These are phyloP conservation scores for Nebria brevicollis DNA, from an alignment of 2,888 invertebrate genomes.

Conservation along the genomic window DNA sequence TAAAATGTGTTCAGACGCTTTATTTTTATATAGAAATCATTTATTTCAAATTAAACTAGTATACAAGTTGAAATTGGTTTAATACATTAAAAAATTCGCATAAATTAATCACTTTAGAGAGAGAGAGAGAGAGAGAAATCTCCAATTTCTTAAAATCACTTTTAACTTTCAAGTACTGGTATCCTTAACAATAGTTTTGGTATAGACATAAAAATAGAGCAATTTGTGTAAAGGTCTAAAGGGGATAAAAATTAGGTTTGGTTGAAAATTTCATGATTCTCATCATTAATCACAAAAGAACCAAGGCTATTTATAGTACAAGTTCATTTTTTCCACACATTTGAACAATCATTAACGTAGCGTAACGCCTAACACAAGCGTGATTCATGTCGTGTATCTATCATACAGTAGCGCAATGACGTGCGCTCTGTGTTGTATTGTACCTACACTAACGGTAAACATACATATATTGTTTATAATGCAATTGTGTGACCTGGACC, in stretches of 20 bases:
- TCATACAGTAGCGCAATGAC: background rate
- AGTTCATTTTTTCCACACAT: background rate
- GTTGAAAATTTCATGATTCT: background rate
- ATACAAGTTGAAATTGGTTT: no score
- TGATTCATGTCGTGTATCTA: background rate
- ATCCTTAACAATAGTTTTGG: background rate
- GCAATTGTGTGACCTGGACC: background rate
- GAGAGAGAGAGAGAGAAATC: no score
- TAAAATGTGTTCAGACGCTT: background rate
- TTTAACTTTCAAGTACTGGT: no score
- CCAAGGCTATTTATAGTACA: background rate
- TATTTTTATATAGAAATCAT: background rate
- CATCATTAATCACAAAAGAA: background rate
- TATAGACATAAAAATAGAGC: background rate
- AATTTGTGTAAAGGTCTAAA: background rate
- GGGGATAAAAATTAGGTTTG: background rate
- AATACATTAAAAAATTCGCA: no score
- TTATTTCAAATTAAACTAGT: no score
- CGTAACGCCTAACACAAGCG: background rate
- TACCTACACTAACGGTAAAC: background rate
- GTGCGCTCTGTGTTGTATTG: background rate
- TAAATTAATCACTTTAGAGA: no score
- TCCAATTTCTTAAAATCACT: no score
- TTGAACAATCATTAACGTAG: background rate
- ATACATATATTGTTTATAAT: background rate